Evolutionary conservation across 1,140 invertebrate genomes (phyloP), one percentile per base, ranked within the genome.

Genomic region (Condylostylus longicornis): DNA sequence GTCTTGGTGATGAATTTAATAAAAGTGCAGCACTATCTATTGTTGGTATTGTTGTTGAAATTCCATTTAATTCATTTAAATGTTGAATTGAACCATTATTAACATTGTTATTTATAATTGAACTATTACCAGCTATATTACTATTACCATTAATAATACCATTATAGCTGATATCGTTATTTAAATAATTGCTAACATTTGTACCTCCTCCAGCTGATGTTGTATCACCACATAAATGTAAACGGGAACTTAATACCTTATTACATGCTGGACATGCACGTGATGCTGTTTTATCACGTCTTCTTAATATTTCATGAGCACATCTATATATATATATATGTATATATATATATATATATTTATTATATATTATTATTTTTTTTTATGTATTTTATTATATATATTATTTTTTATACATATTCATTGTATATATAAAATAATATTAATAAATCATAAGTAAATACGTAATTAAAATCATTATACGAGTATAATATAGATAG

Each of bases 261-360:
- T 74, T 72, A 42, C 74, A 77, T 38, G 75, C 74, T 2, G 74
- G 74, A 45, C 74, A 77, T 1, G 55, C 44, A 13, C 55, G 32
- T 61, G 51, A 25, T 62, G 64, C 43, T 65, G 70, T 43, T 52
- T 73, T 75, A 45, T 76, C 74, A 42, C 75, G 75, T 17, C 74
- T 64, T 35, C 67, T 61, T 40, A 79, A 56, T 22, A 80, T 68
- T 42, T 81, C 77, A 47, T 77, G 71, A 14, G 76, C 76, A 53
- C 77, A 81, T 54, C 77, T 79, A 48, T 18, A 62, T 27, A 27
- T n/a, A 38, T 58, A n/a, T n/a, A n/a, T n/a, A n/a, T n/a, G n/a
- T n/a, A n/a, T n/a, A n/a, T n/a, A n/a, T n/a, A n/a, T n/a, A n/a
- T n/a, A n/a, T n/a, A n/a, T n/a, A n/a, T n/a, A n/a, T n/a, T n/a